Evolutionary conservation across 2,113 vertebrate genomes (phyloP).

Genomic region (Elephantulus edwardii): DNA sequence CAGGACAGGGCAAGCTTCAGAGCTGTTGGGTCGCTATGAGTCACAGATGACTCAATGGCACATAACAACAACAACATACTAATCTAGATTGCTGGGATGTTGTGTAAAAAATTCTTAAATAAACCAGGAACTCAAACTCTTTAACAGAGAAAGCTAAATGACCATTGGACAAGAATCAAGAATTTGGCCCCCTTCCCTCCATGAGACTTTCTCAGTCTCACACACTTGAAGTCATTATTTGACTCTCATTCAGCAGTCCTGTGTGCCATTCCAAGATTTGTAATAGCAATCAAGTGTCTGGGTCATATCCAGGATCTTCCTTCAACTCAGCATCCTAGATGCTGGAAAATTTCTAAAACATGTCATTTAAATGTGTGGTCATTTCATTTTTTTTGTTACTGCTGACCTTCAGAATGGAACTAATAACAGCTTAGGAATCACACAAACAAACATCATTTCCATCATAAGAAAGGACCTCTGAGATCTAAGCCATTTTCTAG

Average conservation of each 20-base stretch:
- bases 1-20: no score
- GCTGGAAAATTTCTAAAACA: constrained; percentile 59
- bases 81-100: no score
- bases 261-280: neutral
- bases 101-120: neutral
- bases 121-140: neutral
- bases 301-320: constrained; percentile 8
- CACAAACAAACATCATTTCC: neutral
- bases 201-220: neutral
- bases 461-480: neutral
- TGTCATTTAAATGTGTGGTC: constrained; percentile 28
- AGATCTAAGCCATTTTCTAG: neutral
- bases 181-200: neutral
- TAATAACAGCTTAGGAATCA: neutral
- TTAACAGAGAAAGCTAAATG: neutral
- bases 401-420: constrained; percentile 54
- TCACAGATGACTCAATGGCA: no score
- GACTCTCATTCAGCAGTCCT: neutral
- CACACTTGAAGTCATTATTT: neutral
- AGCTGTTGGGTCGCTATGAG: no score
- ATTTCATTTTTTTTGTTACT: constrained; percentile 26
- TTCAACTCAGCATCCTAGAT: constrained; percentile 19
- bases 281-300: neutral
- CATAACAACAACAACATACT: no score
- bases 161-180: neutral